Base-by-base conservation (phyloP, 2,888 invertebrate genomes). In the Euplexia lucipara region DNA sequence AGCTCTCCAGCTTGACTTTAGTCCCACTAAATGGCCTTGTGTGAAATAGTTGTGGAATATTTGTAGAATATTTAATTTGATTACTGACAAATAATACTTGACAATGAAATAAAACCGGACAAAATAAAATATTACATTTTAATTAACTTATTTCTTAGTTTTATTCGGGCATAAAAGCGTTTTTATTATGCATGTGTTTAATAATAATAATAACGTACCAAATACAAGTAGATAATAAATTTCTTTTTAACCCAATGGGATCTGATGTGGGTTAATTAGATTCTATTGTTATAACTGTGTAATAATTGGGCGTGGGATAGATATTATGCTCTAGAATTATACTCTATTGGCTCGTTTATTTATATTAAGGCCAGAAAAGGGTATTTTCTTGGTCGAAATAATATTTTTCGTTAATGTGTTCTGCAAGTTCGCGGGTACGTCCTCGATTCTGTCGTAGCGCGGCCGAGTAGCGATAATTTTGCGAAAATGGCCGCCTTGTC, bases 381-480 rank as follows among this genome's bases (percentile, higher is more conserved):
- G 85, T 85, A 82, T 86, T 88, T 87, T 88, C 88, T 90, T 87
- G 80, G 83, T 65, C 53, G 53, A 81, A 88, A 90, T 90, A 90
- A 90, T 91, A 82, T 82, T 80, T 80, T 77, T 84, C 83, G 84
- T 83, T 88, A 90, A 91, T 88, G 88, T 89, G 86, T 83, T 83
- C 88, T 86, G 89, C 89, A 89, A 91, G 90, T 90, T 87, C 85
- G 86, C 83, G 88, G 88, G 90, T 88, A 88, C 89, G 85, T 90
- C 90, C 92, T 90, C 90, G 88, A 88, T 90, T 90, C 88, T 91
- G 92, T 87, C 87, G 88, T 83, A 79, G 83, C 79, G 79, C 76
- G 87, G 89, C 90, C 91, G 91, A 93, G 94, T 91, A 92, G 94
- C 93, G 86, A 94, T 94, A 94, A 94, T 92, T 94, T 91, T 88